Percentiles rank a stretch among this genome's conserved stretches.
phyloP scores from a whole-genome alignment of 37 sponge, comb jelly and placozoan species.

The Bolinopsis microptera region DNA sequence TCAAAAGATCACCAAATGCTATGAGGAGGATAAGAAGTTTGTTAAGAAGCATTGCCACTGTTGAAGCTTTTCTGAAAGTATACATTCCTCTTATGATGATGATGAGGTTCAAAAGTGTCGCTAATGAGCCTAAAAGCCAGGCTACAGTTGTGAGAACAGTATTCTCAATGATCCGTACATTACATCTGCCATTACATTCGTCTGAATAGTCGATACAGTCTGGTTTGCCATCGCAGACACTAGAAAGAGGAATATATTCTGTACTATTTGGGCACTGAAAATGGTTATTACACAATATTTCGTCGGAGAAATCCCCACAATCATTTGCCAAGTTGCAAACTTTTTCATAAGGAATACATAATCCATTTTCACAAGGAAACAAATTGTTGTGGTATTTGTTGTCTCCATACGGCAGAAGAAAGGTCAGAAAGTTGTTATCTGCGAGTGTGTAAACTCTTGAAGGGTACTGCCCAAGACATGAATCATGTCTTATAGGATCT shows the following conservation, averaged over 20 bases:
- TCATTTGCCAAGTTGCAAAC: constrained; percentile 24
- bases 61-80: background rate
- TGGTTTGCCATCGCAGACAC: background rate
- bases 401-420: background rate
- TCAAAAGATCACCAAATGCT: background rate
- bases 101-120: background rate
- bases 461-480: background rate
- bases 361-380: background rate
- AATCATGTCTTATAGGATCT: background rate
- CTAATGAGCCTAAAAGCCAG: background rate
- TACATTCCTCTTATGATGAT: background rate
- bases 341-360: background rate
- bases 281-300: background rate
- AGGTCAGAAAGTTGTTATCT: background rate
- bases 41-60: background rate
- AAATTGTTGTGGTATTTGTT: background rate
- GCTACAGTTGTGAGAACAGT: background rate
- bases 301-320: constrained; percentile 15
- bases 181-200: background rate
- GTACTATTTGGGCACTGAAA: background rate
- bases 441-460: background rate
- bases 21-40: background rate
- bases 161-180: background rate
- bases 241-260: background rate
- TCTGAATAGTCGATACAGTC: background rate